Evolutionary conservation across 2,797 vertebrate species (phyloP).

Genomic region (Manis pentadactyla): DNA sequence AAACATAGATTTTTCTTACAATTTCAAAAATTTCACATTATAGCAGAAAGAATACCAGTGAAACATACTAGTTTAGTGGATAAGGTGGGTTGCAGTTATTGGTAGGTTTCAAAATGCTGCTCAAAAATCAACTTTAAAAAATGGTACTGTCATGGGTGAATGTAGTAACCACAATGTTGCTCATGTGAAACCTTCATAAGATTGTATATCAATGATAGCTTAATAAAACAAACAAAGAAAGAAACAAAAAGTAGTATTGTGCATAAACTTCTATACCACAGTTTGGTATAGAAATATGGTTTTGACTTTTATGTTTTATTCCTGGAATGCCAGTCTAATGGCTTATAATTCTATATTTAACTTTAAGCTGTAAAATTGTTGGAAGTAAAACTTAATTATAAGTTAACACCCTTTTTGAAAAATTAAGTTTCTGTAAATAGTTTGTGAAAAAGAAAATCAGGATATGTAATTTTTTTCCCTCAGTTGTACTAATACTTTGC

Average conservation of each 20-base stretch:
- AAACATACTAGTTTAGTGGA: not conserved
- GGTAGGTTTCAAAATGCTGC: not conserved
- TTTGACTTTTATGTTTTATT: not conserved
- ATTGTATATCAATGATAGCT: too few species aligned
- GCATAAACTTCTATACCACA: not conserved
- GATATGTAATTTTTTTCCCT: not conserved
- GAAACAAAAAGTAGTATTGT: not conserved
- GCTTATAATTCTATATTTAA: slow-evolving; percentile 50
- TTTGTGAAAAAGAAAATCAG: slow-evolving; percentile 26
- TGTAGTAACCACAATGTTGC: too few species aligned
- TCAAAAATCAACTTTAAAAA: not conserved
- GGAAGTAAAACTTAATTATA: slow-evolving; percentile 24
- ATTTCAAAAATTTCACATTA: not conserved
- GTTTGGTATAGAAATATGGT: not conserved
- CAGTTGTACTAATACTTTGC: not conserved
- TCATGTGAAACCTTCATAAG: too few species aligned
- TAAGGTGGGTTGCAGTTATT: not conserved
- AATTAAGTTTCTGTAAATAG: not conserved
- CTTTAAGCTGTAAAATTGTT: slow-evolving; percentile 15
- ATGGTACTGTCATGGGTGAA: not conserved
- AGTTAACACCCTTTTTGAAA: not conserved
- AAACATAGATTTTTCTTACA: slow-evolving; percentile 11
- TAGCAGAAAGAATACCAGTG: slow-evolving; percentile 21
- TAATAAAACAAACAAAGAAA: too few species aligned
- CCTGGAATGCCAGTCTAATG: not conserved